These are phyloP conservation scores for Galago senegalensis DNA, from an alignment of 2,797 vertebrate species.

Conservation along the genomic window DNA sequence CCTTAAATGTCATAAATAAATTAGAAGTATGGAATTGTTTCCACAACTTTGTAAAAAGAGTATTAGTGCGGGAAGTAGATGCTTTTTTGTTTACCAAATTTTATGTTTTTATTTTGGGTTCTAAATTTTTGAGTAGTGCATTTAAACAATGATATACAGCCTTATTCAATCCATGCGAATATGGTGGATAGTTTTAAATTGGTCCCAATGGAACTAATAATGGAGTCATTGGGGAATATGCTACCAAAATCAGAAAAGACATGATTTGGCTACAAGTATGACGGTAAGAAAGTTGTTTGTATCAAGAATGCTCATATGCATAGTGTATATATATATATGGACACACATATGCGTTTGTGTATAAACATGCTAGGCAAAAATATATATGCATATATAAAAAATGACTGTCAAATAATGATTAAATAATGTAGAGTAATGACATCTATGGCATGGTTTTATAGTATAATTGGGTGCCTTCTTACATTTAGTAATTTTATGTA, in stretches of 20 bases:
- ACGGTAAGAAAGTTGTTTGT: slow-evolving; percentile 49
- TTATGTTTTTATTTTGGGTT: slow-evolving; percentile 37
- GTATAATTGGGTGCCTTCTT: neutral
- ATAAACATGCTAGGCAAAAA: neutral
- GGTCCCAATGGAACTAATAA: slow-evolving; percentile 77
- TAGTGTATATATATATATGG: neutral
- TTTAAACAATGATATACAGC: slow-evolving; percentile 51
- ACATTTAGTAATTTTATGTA: neutral
- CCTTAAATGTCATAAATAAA: slow-evolving; percentile 58
- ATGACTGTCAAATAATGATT: neutral
- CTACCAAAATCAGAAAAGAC: neutral
- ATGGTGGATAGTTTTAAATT: slow-evolving; percentile 70
- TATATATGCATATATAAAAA: neutral
- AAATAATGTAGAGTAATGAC: neutral
- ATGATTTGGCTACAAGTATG: neutral
- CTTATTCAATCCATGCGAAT: slow-evolving; percentile 12
- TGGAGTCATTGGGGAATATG: slow-evolving; percentile 20
- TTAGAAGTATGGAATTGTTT: slow-evolving; percentile 51
- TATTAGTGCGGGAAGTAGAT: neutral
- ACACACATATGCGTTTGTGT: neutral
- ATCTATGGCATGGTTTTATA: neutral
- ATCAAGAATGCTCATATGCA: neutral
- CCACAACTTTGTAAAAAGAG: slow-evolving; percentile 35
- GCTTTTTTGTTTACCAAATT: slow-evolving; percentile 19
- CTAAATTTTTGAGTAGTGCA: neutral